Evolutionary conservation across 2,888 invertebrate species (phyloP), one percentile per base, ranked within the genome.

Genomic region (Pandemis corylana): DNA sequence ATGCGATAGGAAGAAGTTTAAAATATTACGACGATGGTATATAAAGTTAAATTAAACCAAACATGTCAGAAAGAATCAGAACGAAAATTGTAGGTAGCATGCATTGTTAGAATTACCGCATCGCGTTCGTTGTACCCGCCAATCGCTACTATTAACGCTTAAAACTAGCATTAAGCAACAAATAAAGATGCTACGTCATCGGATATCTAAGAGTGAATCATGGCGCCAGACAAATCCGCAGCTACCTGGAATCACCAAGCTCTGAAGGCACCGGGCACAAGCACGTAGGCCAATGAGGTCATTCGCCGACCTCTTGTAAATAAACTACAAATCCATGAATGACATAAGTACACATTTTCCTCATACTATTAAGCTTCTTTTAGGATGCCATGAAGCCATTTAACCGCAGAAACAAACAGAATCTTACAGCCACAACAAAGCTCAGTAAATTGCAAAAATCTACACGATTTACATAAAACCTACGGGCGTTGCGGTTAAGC

Each of bases 191-290:
- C 83, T 82, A 80, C 69, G 72, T 76, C 83, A 83, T 87, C 88
- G 88, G 88, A 87, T 84, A 78, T 77, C 80, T 77, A 77, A 72
- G 78, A 76, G 80, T 92, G 91, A 92, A 82, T 90, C 91, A 92
- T 80, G 79, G 80, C 82, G 82, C 80, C 65, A 56, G 51, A 66
- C 69, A 51, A 66, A 70, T 70, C 69, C 65, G 42, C 36, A 65
- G 41, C 56, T 74, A 42, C 65, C 61, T 66, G 69, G 74, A 74
- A 74, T 20, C 7, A 28, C 56, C 51, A 9, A 28, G 59, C 28
- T 59, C 28, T 20, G 28, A 44, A 74, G 49, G 59, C 20, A 51
- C n/a, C 62, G 10, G 53, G 41, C 46, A 59, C 62, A 56, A 20
- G 51, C 49, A 67, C 49, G 67, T 41, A 51, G 51, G 78, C 79